These are phyloP conservation scores for Tretioscincus oriximinensis DNA, from an alignment of 2,113 vertebrate genomes.

Conservation along the genomic window DNA sequence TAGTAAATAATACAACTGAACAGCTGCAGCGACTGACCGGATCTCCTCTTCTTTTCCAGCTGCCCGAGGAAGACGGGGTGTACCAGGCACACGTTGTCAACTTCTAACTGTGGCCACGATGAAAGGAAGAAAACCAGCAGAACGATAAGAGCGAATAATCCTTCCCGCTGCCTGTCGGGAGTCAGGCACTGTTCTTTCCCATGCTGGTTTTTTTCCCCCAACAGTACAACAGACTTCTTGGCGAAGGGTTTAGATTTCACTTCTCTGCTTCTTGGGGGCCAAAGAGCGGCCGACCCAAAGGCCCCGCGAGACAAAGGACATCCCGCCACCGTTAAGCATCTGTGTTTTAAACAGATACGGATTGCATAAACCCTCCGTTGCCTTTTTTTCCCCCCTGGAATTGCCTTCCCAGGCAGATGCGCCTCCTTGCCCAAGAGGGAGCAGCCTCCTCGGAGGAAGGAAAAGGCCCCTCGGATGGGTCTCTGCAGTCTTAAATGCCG, in stretches of 20 bases:
- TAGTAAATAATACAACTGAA: no score
- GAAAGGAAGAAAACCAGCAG: background rate
- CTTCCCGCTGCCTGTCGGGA: background rate
- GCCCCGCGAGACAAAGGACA: background rate
- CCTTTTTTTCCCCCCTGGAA: slow-evolving; percentile 27
- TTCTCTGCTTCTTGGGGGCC: background rate
- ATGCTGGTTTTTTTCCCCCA: background rate
- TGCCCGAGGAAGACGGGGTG: slow-evolving; percentile 8
- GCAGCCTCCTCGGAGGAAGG: background rate
- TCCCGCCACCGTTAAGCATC: slow-evolving; percentile 13
- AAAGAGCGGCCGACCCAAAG: background rate
- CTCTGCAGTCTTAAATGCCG: background rate
- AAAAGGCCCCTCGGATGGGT: background rate
- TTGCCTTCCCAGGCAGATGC: background rate
- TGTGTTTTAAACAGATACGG: slow-evolving; percentile 7
- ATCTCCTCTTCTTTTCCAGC: slow-evolving; percentile 43
- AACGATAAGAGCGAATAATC: background rate
- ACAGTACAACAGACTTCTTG: background rate
- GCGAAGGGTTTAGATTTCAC: background rate
- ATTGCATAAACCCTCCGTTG: background rate
- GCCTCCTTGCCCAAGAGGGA: background rate
- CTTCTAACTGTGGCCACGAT: slow-evolving; percentile 53
- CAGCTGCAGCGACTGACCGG: no score
- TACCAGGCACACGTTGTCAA: slow-evolving; percentile 22
- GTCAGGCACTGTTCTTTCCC: background rate